phyloP scores from a whole-genome alignment of 2,888 invertebrate genomes.

The Brenthis daphne region DNA sequence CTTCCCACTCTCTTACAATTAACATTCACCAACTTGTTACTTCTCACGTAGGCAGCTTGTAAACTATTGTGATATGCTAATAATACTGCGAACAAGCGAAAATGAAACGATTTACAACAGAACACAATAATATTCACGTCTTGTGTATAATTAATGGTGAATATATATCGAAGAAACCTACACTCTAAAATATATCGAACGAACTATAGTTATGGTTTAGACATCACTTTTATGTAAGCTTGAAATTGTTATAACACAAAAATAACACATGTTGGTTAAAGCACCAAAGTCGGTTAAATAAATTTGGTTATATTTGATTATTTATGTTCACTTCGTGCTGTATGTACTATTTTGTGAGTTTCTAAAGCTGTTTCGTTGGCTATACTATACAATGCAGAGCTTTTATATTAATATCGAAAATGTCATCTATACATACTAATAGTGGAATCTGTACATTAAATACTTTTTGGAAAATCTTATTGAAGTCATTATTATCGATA shows the following conservation, averaged over 20 bases:
- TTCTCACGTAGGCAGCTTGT: slow-evolving; percentile 36
- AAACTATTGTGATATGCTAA: slow-evolving; percentile 39
- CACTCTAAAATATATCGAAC: background rate
- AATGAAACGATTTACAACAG: slow-evolving; percentile 35
- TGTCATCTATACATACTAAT: too few relatives aligned
- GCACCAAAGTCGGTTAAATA: slow-evolving; percentile 27
- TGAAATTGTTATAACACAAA: too few relatives aligned
- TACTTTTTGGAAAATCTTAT: too few relatives aligned
- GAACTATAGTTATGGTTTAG: too few relatives aligned
- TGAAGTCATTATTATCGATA: too few relatives aligned
- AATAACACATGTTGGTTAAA: slow-evolving; percentile 23
- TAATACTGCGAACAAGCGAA: slow-evolving; percentile 30
- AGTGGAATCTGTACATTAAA: too few relatives aligned
- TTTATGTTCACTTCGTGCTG: slow-evolving; percentile 27
- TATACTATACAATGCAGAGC: slow-evolving; percentile 7
- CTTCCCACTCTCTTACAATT: slow-evolving; percentile 32
- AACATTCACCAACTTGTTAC: slow-evolving; percentile 25
- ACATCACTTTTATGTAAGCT: too few relatives aligned
- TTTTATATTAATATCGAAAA: background rate
- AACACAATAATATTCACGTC: slow-evolving; percentile 18
- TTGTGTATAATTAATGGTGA: slow-evolving; percentile 17
- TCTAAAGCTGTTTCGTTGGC: background rate
- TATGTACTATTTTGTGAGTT: slow-evolving; percentile 14
- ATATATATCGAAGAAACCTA: slow-evolving; percentile 15
- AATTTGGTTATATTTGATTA: slow-evolving; percentile 28